Evolutionary conservation across 2,113 vertebrate species (phyloP).

Genomic region (Crypturellus undulatus): DNA sequence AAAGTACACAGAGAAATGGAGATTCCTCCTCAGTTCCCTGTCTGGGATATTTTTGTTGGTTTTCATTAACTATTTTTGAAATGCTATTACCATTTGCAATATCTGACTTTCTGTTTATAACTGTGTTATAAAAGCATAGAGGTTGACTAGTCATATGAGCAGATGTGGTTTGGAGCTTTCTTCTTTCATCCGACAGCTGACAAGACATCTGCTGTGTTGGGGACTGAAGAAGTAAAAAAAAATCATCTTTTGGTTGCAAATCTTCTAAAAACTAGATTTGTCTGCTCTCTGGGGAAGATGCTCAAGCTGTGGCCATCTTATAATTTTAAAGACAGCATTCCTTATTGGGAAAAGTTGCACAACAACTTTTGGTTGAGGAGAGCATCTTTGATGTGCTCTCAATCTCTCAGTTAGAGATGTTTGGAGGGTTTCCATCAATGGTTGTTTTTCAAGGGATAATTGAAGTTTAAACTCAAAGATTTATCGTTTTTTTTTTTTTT

Average conservation of each 20-base stretch:
- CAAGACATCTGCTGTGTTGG: not conserved
- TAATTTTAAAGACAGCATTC: not conserved
- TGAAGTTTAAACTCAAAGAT: not conserved
- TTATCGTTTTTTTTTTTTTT: not conserved
- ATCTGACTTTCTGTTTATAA: not conserved
- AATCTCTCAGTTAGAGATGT: not conserved
- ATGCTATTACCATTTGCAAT: not conserved
- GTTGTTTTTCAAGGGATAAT: not conserved
- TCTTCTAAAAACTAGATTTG: not conserved
- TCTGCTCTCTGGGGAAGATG: not conserved
- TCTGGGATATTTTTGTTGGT: not conserved
- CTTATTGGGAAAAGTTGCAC: not conserved
- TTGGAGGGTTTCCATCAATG: conserved; percentile 18
- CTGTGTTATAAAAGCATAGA: not conserved
- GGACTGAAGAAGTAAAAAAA: not conserved
- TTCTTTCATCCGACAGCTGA: not conserved
- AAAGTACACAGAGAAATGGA: not conserved
- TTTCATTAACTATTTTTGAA: not conserved
- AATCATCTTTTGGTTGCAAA: not conserved
- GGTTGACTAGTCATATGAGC: not conserved
- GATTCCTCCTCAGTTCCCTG: not conserved
- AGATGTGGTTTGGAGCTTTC: not conserved
- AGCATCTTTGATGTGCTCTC: conserved; percentile 31
- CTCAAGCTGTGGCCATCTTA: not conserved
- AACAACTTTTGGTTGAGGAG: not conserved